Conservation (phyloP, 1,140 invertebrate genomes). For the Drosophila bocqueti region DNA sequence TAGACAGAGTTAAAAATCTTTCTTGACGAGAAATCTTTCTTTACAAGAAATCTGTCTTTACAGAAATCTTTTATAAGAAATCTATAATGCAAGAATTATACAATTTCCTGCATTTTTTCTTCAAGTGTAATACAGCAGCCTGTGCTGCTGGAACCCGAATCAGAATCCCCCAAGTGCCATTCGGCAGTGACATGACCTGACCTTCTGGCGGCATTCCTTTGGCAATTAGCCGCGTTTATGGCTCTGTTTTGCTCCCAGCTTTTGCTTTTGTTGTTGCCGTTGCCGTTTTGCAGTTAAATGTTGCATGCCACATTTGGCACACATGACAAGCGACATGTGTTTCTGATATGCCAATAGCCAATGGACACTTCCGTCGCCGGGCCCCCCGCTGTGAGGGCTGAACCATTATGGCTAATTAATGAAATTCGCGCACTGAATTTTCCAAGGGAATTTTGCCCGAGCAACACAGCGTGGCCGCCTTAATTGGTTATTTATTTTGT, state of each 20-base stretch:
- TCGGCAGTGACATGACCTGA: slow-evolving; percentile 52
- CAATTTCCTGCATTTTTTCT: not conserved
- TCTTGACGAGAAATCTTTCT: too few species aligned
- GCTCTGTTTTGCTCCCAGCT: slow-evolving; percentile 42
- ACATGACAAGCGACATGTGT: slow-evolving; percentile 80
- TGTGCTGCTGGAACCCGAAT: slow-evolving; percentile 4
- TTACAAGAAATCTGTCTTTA: not conserved
- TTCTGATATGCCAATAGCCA: slow-evolving; percentile 72
- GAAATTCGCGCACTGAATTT: slow-evolving; percentile 76
- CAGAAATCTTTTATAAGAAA: not conserved
- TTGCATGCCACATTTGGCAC: slow-evolving; percentile 81
- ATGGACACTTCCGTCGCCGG: slow-evolving; percentile 29
- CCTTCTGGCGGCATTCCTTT: slow-evolving; percentile 69
- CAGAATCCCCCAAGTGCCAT: slow-evolving; percentile 43
- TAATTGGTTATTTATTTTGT: slow-evolving; percentile 80
- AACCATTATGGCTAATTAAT: slow-evolving; percentile 78
- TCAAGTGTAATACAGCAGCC: slow-evolving; percentile 4
- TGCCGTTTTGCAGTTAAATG: slow-evolving; percentile 70
- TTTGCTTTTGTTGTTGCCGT: slow-evolving; percentile 16
- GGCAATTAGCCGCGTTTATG: slow-evolving; percentile 78
- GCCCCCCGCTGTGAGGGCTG: not conserved
- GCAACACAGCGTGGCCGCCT: slow-evolving; percentile 14
- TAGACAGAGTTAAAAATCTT: too few species aligned
- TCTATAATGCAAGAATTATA: not conserved
- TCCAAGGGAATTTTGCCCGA: slow-evolving; percentile 30